Conservation (phyloP, 2,888 invertebrate genomes). For the Macrosoma leucophasiata region DNA sequence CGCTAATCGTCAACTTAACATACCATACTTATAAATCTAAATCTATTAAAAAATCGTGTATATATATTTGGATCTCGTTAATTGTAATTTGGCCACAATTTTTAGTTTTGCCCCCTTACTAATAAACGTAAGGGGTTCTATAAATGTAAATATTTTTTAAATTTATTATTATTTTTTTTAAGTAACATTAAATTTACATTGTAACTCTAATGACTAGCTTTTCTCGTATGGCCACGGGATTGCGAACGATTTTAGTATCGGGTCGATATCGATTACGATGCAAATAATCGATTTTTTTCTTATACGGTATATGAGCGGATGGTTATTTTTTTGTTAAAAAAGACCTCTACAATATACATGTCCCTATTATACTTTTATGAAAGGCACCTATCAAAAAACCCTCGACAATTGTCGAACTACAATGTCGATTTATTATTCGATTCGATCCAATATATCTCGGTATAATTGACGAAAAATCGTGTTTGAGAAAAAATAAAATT, state of each 20-base stretch:
- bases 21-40: constrained; percentile 46
- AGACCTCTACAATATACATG: constrained; percentile 62
- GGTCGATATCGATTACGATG: constrained; percentile 31
- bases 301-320: constrained; percentile 55
- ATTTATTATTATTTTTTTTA: constrained; percentile 35
- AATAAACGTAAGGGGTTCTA: constrained; percentile 56
- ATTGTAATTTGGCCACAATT: constrained; percentile 75
- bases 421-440: constrained; percentile 42
- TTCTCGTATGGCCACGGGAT: constrained; percentile 68
- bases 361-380: constrained; percentile 55
- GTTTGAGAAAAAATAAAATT: constrained; percentile 20
- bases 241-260: constrained; percentile 33
- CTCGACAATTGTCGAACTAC: constrained; percentile 59
- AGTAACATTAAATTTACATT: constrained; percentile 67
- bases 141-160: constrained; percentile 67
- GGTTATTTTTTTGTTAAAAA: constrained; percentile 65
- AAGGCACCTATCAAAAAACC: constrained; percentile 73
- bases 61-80: constrained; percentile 73
- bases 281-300: constrained; percentile 23
- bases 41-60: constrained; percentile 67
- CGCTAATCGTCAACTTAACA: constrained; percentile 34
- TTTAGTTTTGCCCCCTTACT: constrained; percentile 63
- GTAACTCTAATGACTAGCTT: constrained; percentile 73
- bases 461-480: constrained; percentile 27
- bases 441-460: constrained; percentile 39